A percentile compares a stretch with the other conserved stretches of the same genome.
These are phyloP conservation scores for Torymus auratus DNA, from an alignment of 2,888 invertebrate species.

Conservation along the genomic window DNA sequence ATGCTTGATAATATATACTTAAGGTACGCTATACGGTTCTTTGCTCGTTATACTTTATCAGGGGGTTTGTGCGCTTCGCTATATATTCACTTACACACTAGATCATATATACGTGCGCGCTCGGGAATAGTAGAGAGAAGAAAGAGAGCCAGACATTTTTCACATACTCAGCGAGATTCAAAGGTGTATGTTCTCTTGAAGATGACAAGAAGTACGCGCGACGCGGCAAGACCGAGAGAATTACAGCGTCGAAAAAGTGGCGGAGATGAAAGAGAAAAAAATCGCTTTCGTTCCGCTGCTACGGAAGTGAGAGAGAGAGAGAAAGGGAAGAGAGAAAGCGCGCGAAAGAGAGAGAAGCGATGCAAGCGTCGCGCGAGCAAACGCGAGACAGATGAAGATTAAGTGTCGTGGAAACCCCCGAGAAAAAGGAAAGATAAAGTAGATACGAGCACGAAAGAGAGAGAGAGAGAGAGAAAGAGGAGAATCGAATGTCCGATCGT, in stretches of 20 bases:
- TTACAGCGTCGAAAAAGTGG: too few relatives aligned
- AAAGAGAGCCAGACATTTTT: neutral
- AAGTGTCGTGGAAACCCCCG: conserved; percentile 44
- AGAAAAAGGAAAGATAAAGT: conserved; percentile 13
- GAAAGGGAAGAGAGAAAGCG: neutral
- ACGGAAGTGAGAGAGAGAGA: neutral
- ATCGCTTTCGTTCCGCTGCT: conserved; percentile 30
- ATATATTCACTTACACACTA: too few relatives aligned
- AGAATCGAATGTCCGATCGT: conserved; percentile 53
- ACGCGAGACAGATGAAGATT: conserved; percentile 55
- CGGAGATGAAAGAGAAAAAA: conserved; percentile 29
- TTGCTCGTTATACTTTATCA: conserved; percentile 3
- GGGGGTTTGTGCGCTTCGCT: neutral
- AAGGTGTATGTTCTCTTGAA: too few relatives aligned
- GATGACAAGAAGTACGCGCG: too few relatives aligned
- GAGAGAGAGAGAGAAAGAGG: conserved; percentile 20
- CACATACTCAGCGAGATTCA: too few relatives aligned
- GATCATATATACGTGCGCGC: neutral
- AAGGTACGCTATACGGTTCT: conserved; percentile 25
- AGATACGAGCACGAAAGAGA: conserved; percentile 28
- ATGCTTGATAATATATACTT: neutral
- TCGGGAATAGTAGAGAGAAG: neutral
- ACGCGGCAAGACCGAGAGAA: too few relatives aligned
- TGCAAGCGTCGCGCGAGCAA: conserved; percentile 36
- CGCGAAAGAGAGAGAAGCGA: conserved; percentile 14